Base-by-base conservation (phyloP, 1,140 invertebrate species). In the Holcopasites calliopsidis region DNA sequence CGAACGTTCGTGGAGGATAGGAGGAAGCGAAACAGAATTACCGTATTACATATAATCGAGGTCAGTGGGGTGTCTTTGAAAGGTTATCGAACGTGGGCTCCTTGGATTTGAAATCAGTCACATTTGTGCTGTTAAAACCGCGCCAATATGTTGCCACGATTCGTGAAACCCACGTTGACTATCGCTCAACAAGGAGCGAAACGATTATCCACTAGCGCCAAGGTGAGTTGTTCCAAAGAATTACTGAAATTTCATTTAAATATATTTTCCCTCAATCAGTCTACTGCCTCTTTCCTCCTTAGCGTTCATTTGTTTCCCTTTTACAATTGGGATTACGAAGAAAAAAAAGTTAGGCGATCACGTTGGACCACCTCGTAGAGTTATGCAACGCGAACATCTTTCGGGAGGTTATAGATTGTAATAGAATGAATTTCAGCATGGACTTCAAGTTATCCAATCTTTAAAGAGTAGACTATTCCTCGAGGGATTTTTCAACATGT, bases 141-240 rank as follows among this genome's bases (percentile, higher is more conserved):
- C 7, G 47, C 21, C 77, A 87, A 87, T 64, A 91, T 91, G 90
- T 55, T 91, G 75, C 88, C 87, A 58, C 85, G 89, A 69, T 86
- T 90, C 42, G 33, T 91, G 1, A 90, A 79, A 74, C 84, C 87
- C 18, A 84, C 84, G 2, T 55, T 89, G 52, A 69, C 66, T 49
- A 71, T 85, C 28, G 86, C 83, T 42, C 88, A 89, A 26, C 86
- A 87, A 64, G 86, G 89, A 68, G 87, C 84, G 0, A 90, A 90
- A 55, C 86, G 86, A 38, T 62, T 91, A 7, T 91, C 90, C 0
- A 91, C 89, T 18, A 89, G 85, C 28, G 57, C 86, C 8, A 88
- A 83, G 76, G 90, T 91, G 73, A 85, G 83, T 80, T 42, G 55
- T 23, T 18, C 6, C 10, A 40, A n/a, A 8, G 35, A 13, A 1